phyloP scores from a whole-genome alignment of 2,797 vertebrate genomes.

The Danio tinwini region DNA sequence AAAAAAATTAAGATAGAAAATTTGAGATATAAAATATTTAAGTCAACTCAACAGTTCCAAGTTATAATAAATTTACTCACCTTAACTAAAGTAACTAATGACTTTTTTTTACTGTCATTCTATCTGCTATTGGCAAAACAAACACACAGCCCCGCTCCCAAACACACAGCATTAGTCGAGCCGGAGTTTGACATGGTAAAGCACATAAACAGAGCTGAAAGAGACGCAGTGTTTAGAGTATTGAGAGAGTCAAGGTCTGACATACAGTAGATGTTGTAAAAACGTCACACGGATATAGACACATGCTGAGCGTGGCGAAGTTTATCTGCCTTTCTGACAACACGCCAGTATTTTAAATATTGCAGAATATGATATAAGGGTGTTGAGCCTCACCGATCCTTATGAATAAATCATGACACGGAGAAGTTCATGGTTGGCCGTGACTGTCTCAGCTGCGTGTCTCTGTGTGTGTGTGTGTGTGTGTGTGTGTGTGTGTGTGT shows the following conservation, averaged over 20 bases:
- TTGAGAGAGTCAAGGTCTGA: not conserved
- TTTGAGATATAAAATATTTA: no score
- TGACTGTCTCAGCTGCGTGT: not conserved
- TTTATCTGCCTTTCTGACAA: slow-evolving; percentile 13
- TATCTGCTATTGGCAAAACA: not conserved
- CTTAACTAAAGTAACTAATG: no score
- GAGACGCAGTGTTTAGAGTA: not conserved
- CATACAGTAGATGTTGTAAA: not conserved
- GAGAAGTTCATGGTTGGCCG: slow-evolving; percentile 11
- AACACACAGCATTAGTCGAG: not conserved
- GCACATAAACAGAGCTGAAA: not conserved
- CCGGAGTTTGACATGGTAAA: not conserved
- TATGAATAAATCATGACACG: slow-evolving; percentile 41
- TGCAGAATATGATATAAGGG: slow-evolving; percentile 10
- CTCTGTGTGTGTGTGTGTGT: not conserved
- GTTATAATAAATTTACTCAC: no score
- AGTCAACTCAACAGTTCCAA: no score
- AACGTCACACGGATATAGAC: not conserved
- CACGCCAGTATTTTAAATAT: slow-evolving; percentile 37
- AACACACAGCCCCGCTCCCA: not conserved
- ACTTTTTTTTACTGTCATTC: not conserved
- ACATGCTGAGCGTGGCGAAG: not conserved
- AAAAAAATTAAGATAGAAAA: no score
- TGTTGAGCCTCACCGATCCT: slow-evolving; percentile 17
- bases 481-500: not conserved